Base-by-base conservation (phyloP, 2,113 vertebrate genomes). In the Natator depressus region DNA sequence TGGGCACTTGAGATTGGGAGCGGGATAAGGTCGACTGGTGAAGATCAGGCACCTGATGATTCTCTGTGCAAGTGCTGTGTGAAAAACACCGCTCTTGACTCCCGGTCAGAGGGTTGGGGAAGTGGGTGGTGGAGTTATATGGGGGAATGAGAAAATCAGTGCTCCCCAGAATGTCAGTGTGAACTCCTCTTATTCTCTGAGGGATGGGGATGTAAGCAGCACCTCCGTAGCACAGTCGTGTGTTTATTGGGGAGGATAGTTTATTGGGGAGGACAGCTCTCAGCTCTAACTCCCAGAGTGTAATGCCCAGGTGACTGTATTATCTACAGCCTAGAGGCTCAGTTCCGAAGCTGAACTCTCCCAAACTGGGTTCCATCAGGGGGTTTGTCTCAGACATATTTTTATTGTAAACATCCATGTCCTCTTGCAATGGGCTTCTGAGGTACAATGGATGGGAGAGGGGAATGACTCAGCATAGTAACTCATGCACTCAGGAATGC, bases 21-120 rank as follows among this genome's bases (percentile, higher is more conserved):
- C 12, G 2, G 42, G 75, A 27, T 47, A 78, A 47, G 42, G 10
- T 11, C 49, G 50, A 24, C 19, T 25, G 19, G 24, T 65, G n/a
- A 6, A 17, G 16, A 17, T 59, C 59, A 84, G 17, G 59, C 46
- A 50, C 4, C 6, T 62, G 6, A 3, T 46, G 42, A 42, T 8
- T 69, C 35, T 69, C 14, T 14, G 20, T 35, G 31, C 13, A 38
- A 38, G 9, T 7, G 22, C 47, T n/a, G 59, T 38, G 13, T 25
- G 49, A 38, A 50, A 53, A n/a, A 25, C 27, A n/a, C 2, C 10
- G 69, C 75, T 91, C 54, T 47, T 79, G 50, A 53, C 62, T 90
- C 72, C 57, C 10, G 87, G 16, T 76, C 85, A 49, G 12, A 57
- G 0, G 0, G 38, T 49, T 0, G 0, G 75, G 49, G 88, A 59